Percentiles rank a stretch among this genome's conserved stretches.
These are phyloP conservation scores for Drosophila vallismaia DNA, from an alignment of 2,888 invertebrate species.

Conservation along the genomic window DNA sequence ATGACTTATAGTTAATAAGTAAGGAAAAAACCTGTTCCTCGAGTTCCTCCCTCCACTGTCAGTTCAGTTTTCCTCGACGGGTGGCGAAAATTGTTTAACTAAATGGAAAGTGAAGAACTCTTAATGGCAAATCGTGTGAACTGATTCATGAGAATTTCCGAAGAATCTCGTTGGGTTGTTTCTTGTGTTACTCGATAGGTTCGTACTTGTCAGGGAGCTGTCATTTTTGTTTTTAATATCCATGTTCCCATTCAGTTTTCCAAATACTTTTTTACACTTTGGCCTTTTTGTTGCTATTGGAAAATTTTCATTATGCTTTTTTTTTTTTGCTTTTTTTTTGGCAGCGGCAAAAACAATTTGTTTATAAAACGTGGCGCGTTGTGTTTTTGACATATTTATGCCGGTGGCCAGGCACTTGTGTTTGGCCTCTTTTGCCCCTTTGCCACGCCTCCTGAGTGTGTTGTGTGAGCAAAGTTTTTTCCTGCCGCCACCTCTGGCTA, in stretches of 20 bases:
- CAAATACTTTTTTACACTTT: conserved; percentile 2
- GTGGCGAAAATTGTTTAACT: conserved; percentile 35
- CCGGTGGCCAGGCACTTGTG: conserved; percentile 67
- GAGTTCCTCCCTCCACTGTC: background rate
- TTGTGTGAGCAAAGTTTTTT: conserved; percentile 12
- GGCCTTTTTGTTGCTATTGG: conserved; percentile 21
- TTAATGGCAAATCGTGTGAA: conserved; percentile 32
- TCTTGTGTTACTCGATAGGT: conserved; percentile 35
- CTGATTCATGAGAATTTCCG: conserved; percentile 30
- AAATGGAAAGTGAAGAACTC: conserved; percentile 32
- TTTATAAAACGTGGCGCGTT: conserved; percentile 64
- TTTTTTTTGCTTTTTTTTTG: conserved; percentile 35
- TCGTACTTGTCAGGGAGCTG: conserved; percentile 33
- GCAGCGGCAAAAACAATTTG: conserved; percentile 73
- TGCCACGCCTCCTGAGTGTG: conserved; percentile 29
- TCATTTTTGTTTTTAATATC: conserved; percentile 40
- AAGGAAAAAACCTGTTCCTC: background rate
- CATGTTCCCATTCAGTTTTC: conserved; percentile 57
- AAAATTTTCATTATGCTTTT: conserved; percentile 1
- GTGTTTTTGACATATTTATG: conserved; percentile 79
- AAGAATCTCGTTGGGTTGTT: conserved; percentile 11
- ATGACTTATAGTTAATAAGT: conserved; percentile 30
- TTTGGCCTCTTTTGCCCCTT: conserved; percentile 20
- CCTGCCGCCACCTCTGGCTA: conserved; percentile 31
- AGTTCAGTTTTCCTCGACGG: conserved; percentile 16